These are phyloP conservation scores for Erebia ligea DNA, from an alignment of 2,888 invertebrate species.

Conservation along the genomic window DNA sequence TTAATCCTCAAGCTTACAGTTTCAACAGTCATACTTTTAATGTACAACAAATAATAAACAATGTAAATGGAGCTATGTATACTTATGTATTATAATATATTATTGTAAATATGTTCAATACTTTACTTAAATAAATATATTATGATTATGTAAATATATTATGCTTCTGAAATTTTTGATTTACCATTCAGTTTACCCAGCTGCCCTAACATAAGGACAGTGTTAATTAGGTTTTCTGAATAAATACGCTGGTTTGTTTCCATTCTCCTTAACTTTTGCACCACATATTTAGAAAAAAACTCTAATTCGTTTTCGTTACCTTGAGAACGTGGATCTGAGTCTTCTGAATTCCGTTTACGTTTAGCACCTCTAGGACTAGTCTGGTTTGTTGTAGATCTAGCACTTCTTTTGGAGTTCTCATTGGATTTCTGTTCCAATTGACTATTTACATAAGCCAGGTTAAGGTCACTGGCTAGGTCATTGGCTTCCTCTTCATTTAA, in stretches of 20 bases:
- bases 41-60: slow-evolving; percentile 14
- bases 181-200: slow-evolving; percentile 72
- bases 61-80: not conserved
- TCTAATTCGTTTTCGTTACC: slow-evolving; percentile 73
- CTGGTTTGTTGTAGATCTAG: slow-evolving; percentile 50
- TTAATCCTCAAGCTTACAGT: not conserved
- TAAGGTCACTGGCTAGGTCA: slow-evolving; percentile 68
- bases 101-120: slow-evolving; percentile 15
- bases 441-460: slow-evolving; percentile 61
- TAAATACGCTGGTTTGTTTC: slow-evolving; percentile 79
- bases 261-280: slow-evolving; percentile 75
- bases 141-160: slow-evolving; percentile 4
- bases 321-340: slow-evolving; percentile 49
- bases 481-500: slow-evolving; percentile 77
- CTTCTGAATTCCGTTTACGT: slow-evolving; percentile 58
- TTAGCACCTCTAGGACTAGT: slow-evolving; percentile 56
- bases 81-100: not conserved
- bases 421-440: slow-evolving; percentile 43
- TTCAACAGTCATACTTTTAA: slow-evolving; percentile 10
- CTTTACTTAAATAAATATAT: slow-evolving; percentile 8
- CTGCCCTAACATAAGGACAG: slow-evolving; percentile 77
- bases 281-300: slow-evolving; percentile 77
- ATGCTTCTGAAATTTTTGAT: slow-evolving; percentile 64
- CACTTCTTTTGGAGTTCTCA: slow-evolving; percentile 54
- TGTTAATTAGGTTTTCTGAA: slow-evolving; percentile 78